Evolutionary conservation across 2,888 invertebrate genomes (phyloP), one percentile per base, ranked within the genome.

Genomic region (Pasiphila rectangulata): DNA sequence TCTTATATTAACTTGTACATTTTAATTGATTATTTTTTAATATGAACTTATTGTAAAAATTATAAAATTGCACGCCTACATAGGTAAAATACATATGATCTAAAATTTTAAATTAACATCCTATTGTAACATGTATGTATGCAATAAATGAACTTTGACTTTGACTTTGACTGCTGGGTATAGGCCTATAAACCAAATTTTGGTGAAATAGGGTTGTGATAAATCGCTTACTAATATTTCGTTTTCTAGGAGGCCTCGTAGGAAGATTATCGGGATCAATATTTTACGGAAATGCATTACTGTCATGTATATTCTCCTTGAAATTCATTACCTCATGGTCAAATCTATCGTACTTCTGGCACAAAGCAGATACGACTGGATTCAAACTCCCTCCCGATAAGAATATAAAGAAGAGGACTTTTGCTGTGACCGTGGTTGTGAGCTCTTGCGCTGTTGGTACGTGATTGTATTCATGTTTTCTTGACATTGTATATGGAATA

Each of bases 241-340:
- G n/a, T 16, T 30, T 7, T 32, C 19, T 19, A 23, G 30, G 41
- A 17, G 72, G 76, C 7, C 35, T 83, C 10, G 59, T 75, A 4
- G 73, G 67, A 2, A 74, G 79, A 16, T 47, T 86, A 1, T 79
- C 87, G 0, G 87, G 87, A 0, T 67, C 76, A 3, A 74, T 92
- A 51, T 93, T 93, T 70, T 92, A 90, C 49, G 82, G 78, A 0
- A 90, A 91, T 37, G 86, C 89, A 0, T 58, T 91, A 1, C 51
- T 90, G 1, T 90, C 91, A 0, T 70, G 90, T 1, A 29, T 90
- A 1, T 61, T 92, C 1, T 91, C 91, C 23, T 76, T 91, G 57
- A 84, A 76, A 21, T 75, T 85, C 3, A 51, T 79, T 2, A 56
- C 67, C 1, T 64, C 71, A 0, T 86, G 86, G 86, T 62, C 63